Percentiles rank a stretch among this genome's conserved stretches.
phyloP scores from a whole-genome alignment of 2,888 invertebrate genomes.

The Cosmia pyralina region DNA sequence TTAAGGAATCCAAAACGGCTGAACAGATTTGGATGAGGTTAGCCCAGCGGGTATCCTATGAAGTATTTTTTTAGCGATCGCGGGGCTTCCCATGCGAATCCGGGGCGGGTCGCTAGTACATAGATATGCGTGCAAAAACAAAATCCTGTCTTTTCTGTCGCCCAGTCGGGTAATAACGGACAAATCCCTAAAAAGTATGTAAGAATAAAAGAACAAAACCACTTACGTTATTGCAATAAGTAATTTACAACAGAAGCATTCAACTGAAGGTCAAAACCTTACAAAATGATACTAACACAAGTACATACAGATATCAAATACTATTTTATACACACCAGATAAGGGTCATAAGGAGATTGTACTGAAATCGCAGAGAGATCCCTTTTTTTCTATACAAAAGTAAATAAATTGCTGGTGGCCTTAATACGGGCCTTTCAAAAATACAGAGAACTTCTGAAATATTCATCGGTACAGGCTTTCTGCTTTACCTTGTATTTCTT shows the following conservation, averaged over 20 bases:
- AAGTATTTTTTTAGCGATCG: too few species aligned
- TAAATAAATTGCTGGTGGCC: constrained; percentile 68
- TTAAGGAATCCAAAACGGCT: too few species aligned
- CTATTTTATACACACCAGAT: constrained; percentile 45
- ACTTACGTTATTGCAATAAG: constrained; percentile 29
- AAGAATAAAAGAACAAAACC: constrained; percentile 4
- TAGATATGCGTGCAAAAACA: neutral
- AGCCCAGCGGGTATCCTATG: too few species aligned
- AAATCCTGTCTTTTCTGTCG: neutral
- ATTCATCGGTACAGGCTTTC: constrained; percentile 66
- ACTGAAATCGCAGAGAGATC: constrained; percentile 46
- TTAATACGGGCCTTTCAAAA: constrained; percentile 65
- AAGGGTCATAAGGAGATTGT: constrained; percentile 57
- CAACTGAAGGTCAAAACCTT: constrained; percentile 15
- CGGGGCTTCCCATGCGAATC: too few species aligned
- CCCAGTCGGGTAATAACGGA: neutral
- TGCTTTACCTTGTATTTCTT: constrained; percentile 60
- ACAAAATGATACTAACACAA: constrained; percentile 28
- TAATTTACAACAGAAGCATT: constrained; percentile 29
- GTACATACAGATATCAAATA: constrained; percentile 50
- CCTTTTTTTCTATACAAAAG: constrained; percentile 54
- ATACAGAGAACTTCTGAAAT: constrained; percentile 65
- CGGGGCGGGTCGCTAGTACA: too few species aligned
- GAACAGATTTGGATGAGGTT: too few species aligned
- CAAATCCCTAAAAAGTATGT: neutral